Conservation (phyloP, 2,888 invertebrate species). For the Lycaena phlaeas region DNA sequence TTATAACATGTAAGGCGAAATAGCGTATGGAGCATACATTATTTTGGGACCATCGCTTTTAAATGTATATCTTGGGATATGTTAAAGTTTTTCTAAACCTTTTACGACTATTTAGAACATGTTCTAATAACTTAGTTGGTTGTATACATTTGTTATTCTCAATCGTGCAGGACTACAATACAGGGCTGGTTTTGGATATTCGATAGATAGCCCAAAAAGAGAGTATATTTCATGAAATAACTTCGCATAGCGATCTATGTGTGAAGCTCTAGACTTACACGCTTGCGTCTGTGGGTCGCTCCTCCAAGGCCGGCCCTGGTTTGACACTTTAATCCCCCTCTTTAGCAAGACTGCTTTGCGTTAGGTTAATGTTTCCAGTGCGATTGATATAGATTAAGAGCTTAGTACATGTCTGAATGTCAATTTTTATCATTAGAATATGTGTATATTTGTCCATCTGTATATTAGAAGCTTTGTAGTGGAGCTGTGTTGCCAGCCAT, state of each 20-base stretch:
- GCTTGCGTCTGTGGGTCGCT: too few species aligned
- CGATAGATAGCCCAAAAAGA: too few species aligned
- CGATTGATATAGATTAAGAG: neutral
- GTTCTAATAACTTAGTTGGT: neutral
- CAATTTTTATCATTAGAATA: constrained; percentile 8
- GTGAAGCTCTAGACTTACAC: too few species aligned
- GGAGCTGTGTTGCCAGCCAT: constrained; percentile 46
- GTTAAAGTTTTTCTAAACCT: constrained; percentile 21
- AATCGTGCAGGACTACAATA: neutral
- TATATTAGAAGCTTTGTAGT: constrained; percentile 19
- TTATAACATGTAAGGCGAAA: neutral
- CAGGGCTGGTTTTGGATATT: neutral
- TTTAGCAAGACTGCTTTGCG: neutral
- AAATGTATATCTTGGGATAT: constrained; percentile 22
- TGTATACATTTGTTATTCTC: neutral
- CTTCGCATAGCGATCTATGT: too few species aligned
- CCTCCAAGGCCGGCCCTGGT: too few species aligned
- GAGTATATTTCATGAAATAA: too few species aligned
- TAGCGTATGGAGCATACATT: constrained; percentile 19
- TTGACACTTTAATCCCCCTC: too few species aligned
- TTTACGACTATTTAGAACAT: constrained; percentile 9
- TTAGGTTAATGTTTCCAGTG: neutral
- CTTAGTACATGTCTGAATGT: constrained; percentile 10
- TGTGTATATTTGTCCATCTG: constrained; percentile 8
- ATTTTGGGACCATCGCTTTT: constrained; percentile 47